A percentile compares a stretch with the other conserved stretches of the same genome.
phyloP scores from a whole-genome alignment of 2,888 invertebrate species.

The Eurytoma californica region DNA sequence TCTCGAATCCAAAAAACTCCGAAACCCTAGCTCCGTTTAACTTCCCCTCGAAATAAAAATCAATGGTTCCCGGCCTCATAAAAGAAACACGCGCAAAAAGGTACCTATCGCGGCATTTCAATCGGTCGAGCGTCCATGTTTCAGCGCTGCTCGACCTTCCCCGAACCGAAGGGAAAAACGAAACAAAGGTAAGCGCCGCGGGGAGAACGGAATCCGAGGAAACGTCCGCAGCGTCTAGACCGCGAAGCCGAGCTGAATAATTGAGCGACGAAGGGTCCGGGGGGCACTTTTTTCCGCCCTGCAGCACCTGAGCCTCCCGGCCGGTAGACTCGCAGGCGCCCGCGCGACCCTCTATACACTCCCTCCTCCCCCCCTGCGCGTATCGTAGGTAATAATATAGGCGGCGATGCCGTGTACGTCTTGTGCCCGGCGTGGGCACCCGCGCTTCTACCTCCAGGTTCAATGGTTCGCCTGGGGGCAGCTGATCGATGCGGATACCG shows the following conservation, averaged over 20 bases:
- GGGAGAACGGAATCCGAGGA: not conserved
- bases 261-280: constrained; percentile 14
- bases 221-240: not conserved
- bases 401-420: not conserved
- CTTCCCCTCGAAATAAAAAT: not conserved
- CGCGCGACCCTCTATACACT: constrained; percentile 16
- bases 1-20: too few species aligned
- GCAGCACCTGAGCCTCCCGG: constrained; percentile 3
- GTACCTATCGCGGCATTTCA: not conserved
- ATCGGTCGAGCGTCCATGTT: not conserved
- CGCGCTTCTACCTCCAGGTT: too few species aligned
- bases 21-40: too few species aligned
- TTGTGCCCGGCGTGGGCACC: not conserved
- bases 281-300: not conserved
- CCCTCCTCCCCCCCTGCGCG: not conserved
- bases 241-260: constrained; percentile 22
- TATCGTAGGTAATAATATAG: constrained; percentile 29
- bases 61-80: not conserved
- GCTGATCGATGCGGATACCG: too few species aligned
- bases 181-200: not conserved
- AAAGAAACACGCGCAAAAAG: not conserved
- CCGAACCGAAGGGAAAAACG: not conserved
- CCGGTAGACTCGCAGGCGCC: constrained; percentile 38
- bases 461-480: too few species aligned
- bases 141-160: not conserved